Base-by-base conservation (phyloP, 1,140 invertebrate genomes). In the Phymastichus coffea region DNA sequence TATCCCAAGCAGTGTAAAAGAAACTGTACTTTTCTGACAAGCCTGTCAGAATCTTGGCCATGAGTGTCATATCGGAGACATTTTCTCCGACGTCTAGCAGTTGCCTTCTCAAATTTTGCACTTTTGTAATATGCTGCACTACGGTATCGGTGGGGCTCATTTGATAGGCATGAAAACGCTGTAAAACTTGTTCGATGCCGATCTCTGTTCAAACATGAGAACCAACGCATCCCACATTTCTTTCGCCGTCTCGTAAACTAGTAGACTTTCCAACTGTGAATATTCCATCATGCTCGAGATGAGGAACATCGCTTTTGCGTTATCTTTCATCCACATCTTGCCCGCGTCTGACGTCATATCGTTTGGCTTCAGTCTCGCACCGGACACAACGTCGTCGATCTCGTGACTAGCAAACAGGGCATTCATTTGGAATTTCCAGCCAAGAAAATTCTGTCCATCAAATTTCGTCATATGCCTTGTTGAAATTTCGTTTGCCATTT, bases 151-250 rank as follows among this genome's bases (percentile, higher is more conserved):
- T 57, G 15, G 23, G 17, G n/a, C 15, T 44, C 63, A 65, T 65
- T 8, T 1, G 12, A 26, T 64, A 58, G 0, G 12, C 38, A 14
- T 67, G 61, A 38, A 67, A 67, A 0, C 28, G 43, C 26, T 65
- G 59, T 37, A 58, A 55, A 67, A 26, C 25, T 65, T 65, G 25
- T 65, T 65, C 12, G 60, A 37, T 35, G 74, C 72, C 2, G 56
- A 46, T 49, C 53, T 55, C 7, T 63, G 63, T 37, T 63, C 61
- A 19, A 63, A 43, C 2, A 63, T 37, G 0, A 52, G 9, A 2
- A 19, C 14, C 1, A 65, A 23, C 17, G 55, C 62, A 0, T 55
- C 19, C 63, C 66, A 63, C 63, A 63, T 67, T 7, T 65, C 46
- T 6, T 56, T 35, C 8, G 61, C 58, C 10, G 26, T 62, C 2